Conservation (phyloP, 2,888 invertebrate genomes). For the Agrochola litura region DNA sequence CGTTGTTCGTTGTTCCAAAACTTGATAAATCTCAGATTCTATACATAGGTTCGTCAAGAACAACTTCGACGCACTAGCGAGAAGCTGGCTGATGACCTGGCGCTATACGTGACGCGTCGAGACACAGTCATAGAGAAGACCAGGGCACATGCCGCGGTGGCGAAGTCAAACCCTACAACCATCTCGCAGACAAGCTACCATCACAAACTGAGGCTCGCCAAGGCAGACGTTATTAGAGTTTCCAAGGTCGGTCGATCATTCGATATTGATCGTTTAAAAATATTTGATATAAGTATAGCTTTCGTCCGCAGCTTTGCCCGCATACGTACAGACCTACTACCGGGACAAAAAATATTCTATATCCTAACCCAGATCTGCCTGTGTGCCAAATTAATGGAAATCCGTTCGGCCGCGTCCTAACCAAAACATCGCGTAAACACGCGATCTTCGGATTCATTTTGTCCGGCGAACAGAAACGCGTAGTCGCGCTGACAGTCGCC, state of each 20-base stretch:
- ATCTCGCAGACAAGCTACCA: slow-evolving; percentile 83
- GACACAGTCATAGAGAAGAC: slow-evolving; percentile 84
- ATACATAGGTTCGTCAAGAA: slow-evolving; percentile 81
- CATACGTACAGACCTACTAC: too few species aligned
- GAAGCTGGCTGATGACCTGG: slow-evolving; percentile 85
- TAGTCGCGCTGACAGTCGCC: background rate
- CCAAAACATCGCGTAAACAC: background rate
- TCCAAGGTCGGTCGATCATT: slow-evolving; percentile 76
- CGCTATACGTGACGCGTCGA: slow-evolving; percentile 84
- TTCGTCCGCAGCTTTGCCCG: background rate
- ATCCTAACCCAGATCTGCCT: background rate
- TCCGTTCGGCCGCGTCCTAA: too few species aligned
- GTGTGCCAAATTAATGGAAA: background rate
- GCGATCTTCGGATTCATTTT: background rate
- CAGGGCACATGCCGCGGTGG: slow-evolving; percentile 83
- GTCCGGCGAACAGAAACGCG: background rate
- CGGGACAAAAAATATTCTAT: background rate
- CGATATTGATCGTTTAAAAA: background rate
- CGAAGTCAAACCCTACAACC: slow-evolving; percentile 75
- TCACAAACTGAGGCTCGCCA: slow-evolving; percentile 84
- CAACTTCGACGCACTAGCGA: slow-evolving; percentile 85
- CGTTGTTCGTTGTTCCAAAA: background rate
- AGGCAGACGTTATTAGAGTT: slow-evolving; percentile 82
- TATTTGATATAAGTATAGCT: background rate
- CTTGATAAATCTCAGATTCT: background rate